Evolutionary conservation across 2,113 vertebrate genomes (phyloP).

Genomic region (Cygnus buccinator): DNA sequence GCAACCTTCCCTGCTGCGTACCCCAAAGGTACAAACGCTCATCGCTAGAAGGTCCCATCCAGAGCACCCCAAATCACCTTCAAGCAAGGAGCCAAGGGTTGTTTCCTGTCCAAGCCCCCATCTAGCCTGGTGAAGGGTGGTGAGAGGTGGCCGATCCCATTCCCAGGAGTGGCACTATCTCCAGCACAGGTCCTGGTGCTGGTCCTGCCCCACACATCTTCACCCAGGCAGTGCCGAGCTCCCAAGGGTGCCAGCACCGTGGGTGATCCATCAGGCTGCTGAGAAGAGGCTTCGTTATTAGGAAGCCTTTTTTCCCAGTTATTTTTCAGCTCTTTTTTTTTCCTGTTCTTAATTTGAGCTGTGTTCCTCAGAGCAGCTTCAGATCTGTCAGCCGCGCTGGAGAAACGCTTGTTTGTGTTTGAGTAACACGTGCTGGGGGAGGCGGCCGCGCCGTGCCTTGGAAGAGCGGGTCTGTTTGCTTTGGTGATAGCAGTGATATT

Average conservation of each 20-base stretch:
- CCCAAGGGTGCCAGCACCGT: fast-evolving
- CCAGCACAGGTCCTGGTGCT: not conserved
- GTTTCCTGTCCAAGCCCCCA: too few relatives aligned
- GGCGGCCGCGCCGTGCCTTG: slow-evolving; percentile 45
- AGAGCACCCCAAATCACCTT: not conserved
- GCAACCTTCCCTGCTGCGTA: fast-evolving
- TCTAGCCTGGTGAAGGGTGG: fast-evolving
- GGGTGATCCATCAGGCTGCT: not conserved
- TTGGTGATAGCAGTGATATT: slow-evolving; percentile 75
- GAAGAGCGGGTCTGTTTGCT: slow-evolving; percentile 74
- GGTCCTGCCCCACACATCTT: not conserved
- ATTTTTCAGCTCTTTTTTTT: slow-evolving; percentile 36
- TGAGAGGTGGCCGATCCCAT: not conserved
- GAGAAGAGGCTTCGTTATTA: slow-evolving; percentile 1
- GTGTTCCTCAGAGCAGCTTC: slow-evolving; percentile 7
- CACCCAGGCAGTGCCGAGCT: not conserved
- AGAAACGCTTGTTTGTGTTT: slow-evolving; percentile 70
- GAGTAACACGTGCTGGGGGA: slow-evolving; percentile 68
- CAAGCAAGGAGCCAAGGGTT: not conserved
- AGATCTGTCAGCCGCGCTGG: slow-evolving; percentile 38
- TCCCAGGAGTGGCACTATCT: not conserved
- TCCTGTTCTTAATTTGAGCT: slow-evolving; percentile 15
- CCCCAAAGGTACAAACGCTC: not conserved
- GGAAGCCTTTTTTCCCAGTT: not conserved
- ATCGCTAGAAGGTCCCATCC: not conserved